Evolutionary conservation across 2,888 invertebrate genomes (phyloP), one percentile per base, ranked within the genome.

Genomic region (Pharmacophagus antenor): DNA sequence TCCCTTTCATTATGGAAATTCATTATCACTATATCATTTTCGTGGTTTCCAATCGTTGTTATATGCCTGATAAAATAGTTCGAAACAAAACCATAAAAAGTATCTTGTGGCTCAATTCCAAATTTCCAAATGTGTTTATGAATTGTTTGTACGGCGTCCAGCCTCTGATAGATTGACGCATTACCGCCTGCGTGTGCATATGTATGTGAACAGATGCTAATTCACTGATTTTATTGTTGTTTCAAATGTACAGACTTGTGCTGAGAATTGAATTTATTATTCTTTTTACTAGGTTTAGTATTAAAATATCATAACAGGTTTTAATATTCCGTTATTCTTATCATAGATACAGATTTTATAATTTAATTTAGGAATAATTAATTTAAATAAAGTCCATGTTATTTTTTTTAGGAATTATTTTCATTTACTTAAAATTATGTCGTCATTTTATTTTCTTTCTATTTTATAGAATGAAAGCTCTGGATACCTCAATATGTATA

Each of bases 91-190:
- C 69, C 69, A 72, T 70, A 73, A 70, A 71, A 70, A 71, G 63
- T 64, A 63, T 63, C 68, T 62, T 63, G 63, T 87, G 88, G 88
- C 88, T 85, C 64, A 64, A 73, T 75, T 87, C 88, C 88, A 88
- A 86, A 82, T 83, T 79, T 77, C 78, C 73, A 66, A 75, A 73
- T 73, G 77, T 82, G 82, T 82, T 82, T 79, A 74, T 73, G 75
- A 74, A 83, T 84, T 85, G 85, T 86, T 85, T 85, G 85, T 77
- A 81, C 76, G 80, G 74, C 73, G 74, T 68, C 70, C 72, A 70
- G 70, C 68, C 69, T 72, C 73, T 75, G 71, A 72, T 69, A 73
- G 74, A 73, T 82, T 84, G 84, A 85, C 83, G 84, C 74, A 80
- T 73, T 65, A 65, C 66, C 71, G 68, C 69, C 72, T 73, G 67